Conservation (phyloP, 1,140 invertebrate species). For the Ceratina australensis region DNA sequence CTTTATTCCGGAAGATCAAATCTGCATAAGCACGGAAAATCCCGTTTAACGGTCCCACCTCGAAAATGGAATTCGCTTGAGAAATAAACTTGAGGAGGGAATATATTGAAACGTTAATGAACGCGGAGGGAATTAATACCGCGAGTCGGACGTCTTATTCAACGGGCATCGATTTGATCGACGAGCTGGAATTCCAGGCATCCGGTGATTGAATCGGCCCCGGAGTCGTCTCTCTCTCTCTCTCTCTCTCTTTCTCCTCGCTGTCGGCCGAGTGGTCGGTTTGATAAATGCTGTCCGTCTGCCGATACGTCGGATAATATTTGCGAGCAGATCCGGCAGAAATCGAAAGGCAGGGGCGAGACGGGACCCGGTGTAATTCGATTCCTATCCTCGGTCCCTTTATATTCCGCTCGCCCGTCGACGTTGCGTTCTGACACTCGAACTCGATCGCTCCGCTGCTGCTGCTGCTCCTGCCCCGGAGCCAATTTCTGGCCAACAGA, state of each 20-base stretch:
- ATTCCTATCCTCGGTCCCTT: constrained; percentile 40
- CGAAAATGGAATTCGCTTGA: not conserved
- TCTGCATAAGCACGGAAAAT: constrained; percentile 26
- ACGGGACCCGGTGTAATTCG: constrained; percentile 58
- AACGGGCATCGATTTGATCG: constrained; percentile 64
- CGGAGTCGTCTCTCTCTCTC: too few species aligned
- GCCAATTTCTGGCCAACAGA: constrained; percentile 41
- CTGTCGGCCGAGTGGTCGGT: constrained; percentile 49
- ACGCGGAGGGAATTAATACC: constrained; percentile 64
- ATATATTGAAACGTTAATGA: not conserved
- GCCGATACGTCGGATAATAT: constrained; percentile 75
- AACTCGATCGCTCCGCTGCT: constrained; percentile 21
- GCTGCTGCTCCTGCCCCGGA: too few species aligned
- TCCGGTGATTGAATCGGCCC: constrained; percentile 76
- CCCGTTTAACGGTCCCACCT: constrained; percentile 2
- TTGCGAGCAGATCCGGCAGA: constrained; percentile 63
- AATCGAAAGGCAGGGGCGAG: constrained; percentile 48
- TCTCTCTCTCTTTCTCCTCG: too few species aligned
- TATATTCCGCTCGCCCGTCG: not conserved
- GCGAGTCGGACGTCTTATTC: constrained; percentile 73
- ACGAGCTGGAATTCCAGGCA: constrained; percentile 73
- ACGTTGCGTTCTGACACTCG: constrained; percentile 39
- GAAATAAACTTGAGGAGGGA: too few species aligned
- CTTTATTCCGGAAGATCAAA: constrained; percentile 14
- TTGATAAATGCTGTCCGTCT: constrained; percentile 77